Base-by-base conservation (phyloP, 2,888 invertebrate genomes). In the Sesamia inferens region DNA sequence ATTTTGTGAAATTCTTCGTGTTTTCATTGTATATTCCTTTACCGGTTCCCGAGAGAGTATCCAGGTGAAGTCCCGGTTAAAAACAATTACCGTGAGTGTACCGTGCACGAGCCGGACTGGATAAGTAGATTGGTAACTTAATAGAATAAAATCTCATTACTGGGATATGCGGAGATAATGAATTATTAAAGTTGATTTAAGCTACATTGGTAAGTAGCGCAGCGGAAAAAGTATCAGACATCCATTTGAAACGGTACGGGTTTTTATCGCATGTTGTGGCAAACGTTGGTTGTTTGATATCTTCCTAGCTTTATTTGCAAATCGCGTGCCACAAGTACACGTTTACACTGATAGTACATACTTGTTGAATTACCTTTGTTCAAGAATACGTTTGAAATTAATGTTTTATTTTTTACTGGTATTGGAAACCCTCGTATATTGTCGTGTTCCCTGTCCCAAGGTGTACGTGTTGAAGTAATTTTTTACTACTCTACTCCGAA, bases 291-390 rank as follows among this genome's bases (percentile, higher is more conserved):
- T 92, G 92, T 93, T 94, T 94, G 93, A 93, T 95, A 95, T 94
- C 94, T 94, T 92, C 89, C 90, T 92, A 91, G 93, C 87, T 95
- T 96, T 96, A 96, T 95, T 95, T 95, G 93, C 93, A 91, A 94
- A 95, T 95, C 94, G 95, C 95, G 95, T 95, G 96, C 89, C 77
- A 81, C 82, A 61, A 80, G 85, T 90, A 91, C 91, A 88, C 88
- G 90, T 90, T 91, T 91, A 90, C 88, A 91, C 86, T 88, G 80
- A 88, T 89, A 90, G 88, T 91, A 91, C 89, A 85, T 93, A 93
- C 93, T 93, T 94, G 94, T 94, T 94, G 93, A 94, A 92, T 93
- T 93, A 93, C 88, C 87, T 89, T 90, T 89, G 88, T 91, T 88
- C 79, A 86, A 90, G 84, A 88, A 85, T 90, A 85, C 81, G 79